Percentiles rank a stretch among this genome's conserved stretches.
Evolutionary conservation across 2,888 invertebrate genomes (phyloP).

Genomic region (Ophion slaviceki): DNA sequence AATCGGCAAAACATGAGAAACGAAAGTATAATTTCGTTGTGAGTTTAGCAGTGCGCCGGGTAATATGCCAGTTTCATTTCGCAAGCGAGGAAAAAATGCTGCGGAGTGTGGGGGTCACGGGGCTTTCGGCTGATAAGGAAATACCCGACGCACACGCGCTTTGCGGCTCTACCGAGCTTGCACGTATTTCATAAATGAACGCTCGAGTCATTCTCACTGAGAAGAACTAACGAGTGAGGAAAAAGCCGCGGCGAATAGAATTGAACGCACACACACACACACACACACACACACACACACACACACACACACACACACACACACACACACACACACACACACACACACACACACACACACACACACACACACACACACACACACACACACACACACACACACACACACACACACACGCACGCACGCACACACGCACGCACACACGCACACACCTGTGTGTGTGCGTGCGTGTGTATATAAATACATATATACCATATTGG

Average conservation of each 20-base stretch:
- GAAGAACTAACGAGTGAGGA: conserved; percentile 15
- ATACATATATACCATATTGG: too few species aligned
- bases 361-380: too few species aligned
- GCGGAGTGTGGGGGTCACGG: conserved; percentile 34
- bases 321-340: neutral
- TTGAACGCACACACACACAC: neutral
- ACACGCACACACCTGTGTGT: too few species aligned
- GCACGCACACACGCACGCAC: too few species aligned
- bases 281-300: too few species aligned
- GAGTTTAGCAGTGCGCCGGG: conserved; percentile 18
- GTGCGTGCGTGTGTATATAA: too few species aligned
- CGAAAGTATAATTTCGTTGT: conserved; percentile 4
- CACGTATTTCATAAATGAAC: conserved; percentile 28
- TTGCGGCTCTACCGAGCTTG: conserved; percentile 27
- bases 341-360: neutral
- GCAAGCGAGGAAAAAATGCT: conserved; percentile 26
- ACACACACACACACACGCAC: too few species aligned
- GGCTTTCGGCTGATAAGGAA: conserved; percentile 59
- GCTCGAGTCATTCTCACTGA: neutral
- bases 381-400: too few species aligned
- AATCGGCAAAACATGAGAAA: neutral
- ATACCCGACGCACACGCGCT: conserved; percentile 26
- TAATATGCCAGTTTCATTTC: conserved; percentile 30
- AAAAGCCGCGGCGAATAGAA: conserved; percentile 22
- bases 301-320: neutral